phyloP scores from a whole-genome alignment of 2,888 invertebrate species.

The Chalcosyrphus nemorum region DNA sequence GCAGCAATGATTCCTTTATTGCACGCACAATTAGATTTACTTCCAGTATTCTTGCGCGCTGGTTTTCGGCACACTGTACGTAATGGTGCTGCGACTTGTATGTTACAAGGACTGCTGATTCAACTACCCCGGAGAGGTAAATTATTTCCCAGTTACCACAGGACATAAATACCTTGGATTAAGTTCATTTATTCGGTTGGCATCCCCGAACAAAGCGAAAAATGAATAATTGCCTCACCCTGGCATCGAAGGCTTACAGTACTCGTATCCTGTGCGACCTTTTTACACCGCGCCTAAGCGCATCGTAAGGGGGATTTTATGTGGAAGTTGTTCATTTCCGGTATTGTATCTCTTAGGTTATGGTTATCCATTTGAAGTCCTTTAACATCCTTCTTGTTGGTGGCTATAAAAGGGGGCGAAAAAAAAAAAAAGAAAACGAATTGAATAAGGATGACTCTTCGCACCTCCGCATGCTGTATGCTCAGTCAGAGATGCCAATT shows the following conservation, averaged over 20 bases:
- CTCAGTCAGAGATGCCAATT: constrained; percentile 27
- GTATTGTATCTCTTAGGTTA: constrained; percentile 31
- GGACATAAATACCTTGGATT: constrained; percentile 72
- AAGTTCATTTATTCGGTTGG: constrained; percentile 72
- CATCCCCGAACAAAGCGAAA: constrained; percentile 66
- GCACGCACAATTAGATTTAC: constrained; percentile 74
- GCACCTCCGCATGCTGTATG: not conserved
- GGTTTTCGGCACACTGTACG: constrained; percentile 35
- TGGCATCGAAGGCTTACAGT: constrained; percentile 64
- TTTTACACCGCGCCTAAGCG: constrained; percentile 52
- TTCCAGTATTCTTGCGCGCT: constrained; percentile 32
- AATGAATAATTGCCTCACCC: constrained; percentile 71
- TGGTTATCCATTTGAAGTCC: not conserved
- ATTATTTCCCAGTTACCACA: constrained; percentile 71
- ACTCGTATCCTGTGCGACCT: constrained; percentile 40
- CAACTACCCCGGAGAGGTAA: constrained; percentile 56
- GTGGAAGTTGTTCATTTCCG: constrained; percentile 32
- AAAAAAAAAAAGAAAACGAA: not conserved
- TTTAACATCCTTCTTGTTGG: not conserved
- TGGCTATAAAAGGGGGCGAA: no score
- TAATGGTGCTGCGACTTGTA: constrained; percentile 43
- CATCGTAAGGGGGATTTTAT: constrained; percentile 46
- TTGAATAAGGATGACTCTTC: not conserved
- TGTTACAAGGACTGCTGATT: constrained; percentile 31
- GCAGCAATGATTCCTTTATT: constrained; percentile 72